Evolutionary conservation across 2,113 vertebrate genomes (phyloP).

Genomic region (Regulus satrapa): DNA sequence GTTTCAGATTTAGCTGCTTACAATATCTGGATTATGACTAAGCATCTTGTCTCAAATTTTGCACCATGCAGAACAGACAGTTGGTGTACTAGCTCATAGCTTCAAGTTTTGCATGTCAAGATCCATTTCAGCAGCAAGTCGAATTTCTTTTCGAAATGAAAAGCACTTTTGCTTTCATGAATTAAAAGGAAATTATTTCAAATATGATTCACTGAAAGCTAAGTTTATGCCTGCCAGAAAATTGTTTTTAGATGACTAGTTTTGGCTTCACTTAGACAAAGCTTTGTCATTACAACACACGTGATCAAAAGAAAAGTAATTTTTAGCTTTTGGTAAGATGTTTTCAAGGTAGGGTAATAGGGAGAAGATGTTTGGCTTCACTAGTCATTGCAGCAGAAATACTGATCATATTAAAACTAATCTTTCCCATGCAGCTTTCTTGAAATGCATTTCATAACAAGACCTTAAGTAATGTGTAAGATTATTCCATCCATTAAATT

Average conservation of each 20-base stretch:
- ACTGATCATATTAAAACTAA: background rate
- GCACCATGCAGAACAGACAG: conserved; percentile 23
- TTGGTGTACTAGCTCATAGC: background rate
- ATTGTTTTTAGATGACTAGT: background rate
- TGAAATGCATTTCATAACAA: background rate
- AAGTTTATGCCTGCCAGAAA: background rate
- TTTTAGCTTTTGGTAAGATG: background rate
- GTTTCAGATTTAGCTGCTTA: conserved; percentile 61
- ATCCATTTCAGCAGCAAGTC: background rate
- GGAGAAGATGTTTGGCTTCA: background rate
- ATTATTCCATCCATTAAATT: background rate
- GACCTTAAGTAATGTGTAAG: background rate
- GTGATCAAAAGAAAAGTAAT: background rate
- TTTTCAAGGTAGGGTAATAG: background rate
- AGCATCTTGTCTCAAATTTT: conserved; percentile 59
- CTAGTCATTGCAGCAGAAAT: background rate
- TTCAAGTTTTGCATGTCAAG: background rate
- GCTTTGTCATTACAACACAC: background rate
- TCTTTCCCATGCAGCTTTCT: background rate
- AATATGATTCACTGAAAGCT: background rate
- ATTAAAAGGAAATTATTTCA: background rate
- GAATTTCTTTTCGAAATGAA: no score
- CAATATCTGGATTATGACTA: conserved; percentile 63
- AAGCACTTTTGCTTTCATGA: background rate
- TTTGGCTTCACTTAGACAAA: background rate